phyloP scores from a whole-genome alignment of 2,797 vertebrate species.

The Crocodylus rhombifer region DNA sequence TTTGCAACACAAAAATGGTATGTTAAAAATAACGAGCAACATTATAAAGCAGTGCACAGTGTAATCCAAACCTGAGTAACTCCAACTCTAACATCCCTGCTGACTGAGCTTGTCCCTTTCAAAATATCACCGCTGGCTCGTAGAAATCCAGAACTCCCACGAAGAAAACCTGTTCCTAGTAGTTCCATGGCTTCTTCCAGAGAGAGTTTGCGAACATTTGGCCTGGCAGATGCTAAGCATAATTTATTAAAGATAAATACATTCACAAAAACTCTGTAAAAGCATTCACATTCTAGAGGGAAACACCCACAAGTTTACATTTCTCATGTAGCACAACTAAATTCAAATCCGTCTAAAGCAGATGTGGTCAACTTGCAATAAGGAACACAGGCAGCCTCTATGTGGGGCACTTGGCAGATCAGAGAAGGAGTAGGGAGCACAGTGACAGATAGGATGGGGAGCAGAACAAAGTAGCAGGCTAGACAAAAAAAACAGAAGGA shows the following conservation, averaged over 20 bases:
- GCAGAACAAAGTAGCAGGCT: no score
- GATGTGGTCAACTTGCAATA: not conserved
- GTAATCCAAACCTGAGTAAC: constrained; percentile 88
- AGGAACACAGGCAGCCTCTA: no score
- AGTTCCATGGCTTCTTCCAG: constrained; percentile 92
- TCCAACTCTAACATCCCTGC: constrained; percentile 90
- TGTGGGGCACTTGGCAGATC: no score
- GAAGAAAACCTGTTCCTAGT: constrained; percentile 89
- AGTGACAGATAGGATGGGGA: no score
- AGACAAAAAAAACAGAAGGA: no score
- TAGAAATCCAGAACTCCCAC: constrained; percentile 91
- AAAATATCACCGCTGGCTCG: constrained; percentile 92
- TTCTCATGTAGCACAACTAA: not conserved
- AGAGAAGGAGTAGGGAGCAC: no score
- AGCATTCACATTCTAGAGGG: not conserved
- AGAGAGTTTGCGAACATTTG: constrained; percentile 78
- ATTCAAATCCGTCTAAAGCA: not conserved
- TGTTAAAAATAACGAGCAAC: not conserved
- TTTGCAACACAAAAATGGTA: not conserved
- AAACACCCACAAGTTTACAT: not conserved
- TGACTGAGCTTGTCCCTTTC: constrained; percentile 91
- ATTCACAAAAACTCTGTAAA: constrained; percentile 47
- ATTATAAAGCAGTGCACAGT: not conserved
- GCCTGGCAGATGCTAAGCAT: constrained; percentile 74
- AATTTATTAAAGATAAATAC: constrained; percentile 24